Percentiles rank a stretch among this genome's conserved stretches.
phyloP scores from a whole-genome alignment of 2,888 invertebrate species.

The Gisinianus flammeolus region DNA sequence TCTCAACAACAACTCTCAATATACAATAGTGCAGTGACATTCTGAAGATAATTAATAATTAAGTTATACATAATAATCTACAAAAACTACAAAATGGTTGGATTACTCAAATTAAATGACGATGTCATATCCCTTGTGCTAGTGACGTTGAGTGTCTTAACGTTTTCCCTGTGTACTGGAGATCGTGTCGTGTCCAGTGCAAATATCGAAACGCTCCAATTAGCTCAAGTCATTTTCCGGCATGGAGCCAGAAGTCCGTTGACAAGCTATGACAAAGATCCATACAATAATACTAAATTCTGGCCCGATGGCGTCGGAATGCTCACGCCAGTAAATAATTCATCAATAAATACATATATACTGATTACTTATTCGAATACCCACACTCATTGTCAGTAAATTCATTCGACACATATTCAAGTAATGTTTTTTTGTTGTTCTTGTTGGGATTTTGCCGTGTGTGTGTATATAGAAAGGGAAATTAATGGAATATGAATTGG shows the following conservation, averaged over 20 bases:
- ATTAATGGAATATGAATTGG: conserved; percentile 68
- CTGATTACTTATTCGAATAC: no score
- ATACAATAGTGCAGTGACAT: no score
- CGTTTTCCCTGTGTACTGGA: not conserved
- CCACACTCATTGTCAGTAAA: no score
- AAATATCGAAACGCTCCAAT: conserved; percentile 46
- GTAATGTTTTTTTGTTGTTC: no score
- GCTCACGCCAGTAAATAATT: conserved; percentile 73
- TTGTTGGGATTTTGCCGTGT: no score
- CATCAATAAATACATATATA: no score
- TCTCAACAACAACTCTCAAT: no score
- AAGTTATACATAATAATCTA: no score
- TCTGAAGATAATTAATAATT: no score
- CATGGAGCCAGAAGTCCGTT: conserved; percentile 85
- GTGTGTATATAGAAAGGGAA: conserved; percentile 59
- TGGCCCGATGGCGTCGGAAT: conserved; percentile 86
- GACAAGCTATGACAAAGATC: conserved; percentile 78
- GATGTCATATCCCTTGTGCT: not conserved
- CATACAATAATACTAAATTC: conserved; percentile 68
- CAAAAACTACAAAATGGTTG: no score
- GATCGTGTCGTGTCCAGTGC: conserved; percentile 33
- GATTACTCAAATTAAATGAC: no score
- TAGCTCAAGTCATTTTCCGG: conserved; percentile 65
- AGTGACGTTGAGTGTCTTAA: not conserved
- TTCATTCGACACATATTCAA: no score